Evolutionary conservation across 1,140 invertebrate species (phyloP).

Genomic region (Bombus waltoni): DNA sequence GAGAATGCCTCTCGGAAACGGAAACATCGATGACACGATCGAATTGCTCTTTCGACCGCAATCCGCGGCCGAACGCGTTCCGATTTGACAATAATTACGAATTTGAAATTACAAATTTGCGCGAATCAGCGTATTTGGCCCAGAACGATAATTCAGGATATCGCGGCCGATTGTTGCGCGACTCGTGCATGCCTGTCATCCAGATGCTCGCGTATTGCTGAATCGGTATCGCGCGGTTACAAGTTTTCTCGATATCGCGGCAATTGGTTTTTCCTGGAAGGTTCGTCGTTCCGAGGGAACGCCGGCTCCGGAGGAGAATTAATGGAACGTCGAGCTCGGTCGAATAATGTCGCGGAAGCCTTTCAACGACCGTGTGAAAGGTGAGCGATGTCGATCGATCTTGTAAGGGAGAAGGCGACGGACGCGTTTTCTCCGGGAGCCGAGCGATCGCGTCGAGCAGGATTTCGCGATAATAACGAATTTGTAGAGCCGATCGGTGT

Average conservation of each 20-base stretch:
- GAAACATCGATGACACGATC: slow-evolving; percentile 28
- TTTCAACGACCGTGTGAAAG: slow-evolving; percentile 15
- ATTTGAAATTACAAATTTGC: slow-evolving; percentile 55
- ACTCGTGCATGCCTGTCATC: neutral
- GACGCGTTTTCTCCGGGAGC: neutral
- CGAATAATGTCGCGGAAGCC: slow-evolving; percentile 35
- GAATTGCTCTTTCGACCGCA: slow-evolving; percentile 37
- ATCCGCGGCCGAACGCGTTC: slow-evolving; percentile 5
- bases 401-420: neutral
- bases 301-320: slow-evolving; percentile 1
- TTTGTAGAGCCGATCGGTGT: slow-evolving; percentile 65
- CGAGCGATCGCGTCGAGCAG: neutral
- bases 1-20: no score
- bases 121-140: slow-evolving; percentile 45
- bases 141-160: slow-evolving; percentile 48
- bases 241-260: neutral
- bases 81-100: slow-evolving; percentile 59
- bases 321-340: slow-evolving; percentile 28
- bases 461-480: slow-evolving; percentile 69
- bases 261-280: slow-evolving; percentile 35
- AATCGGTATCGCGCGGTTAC: slow-evolving; percentile 20
- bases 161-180: slow-evolving; percentile 34
- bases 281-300: neutral
- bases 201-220: neutral
- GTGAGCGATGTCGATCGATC: slow-evolving; percentile 35